phyloP scores from a whole-genome alignment of 2,888 invertebrate species.

The Liodrosophila aerea region DNA sequence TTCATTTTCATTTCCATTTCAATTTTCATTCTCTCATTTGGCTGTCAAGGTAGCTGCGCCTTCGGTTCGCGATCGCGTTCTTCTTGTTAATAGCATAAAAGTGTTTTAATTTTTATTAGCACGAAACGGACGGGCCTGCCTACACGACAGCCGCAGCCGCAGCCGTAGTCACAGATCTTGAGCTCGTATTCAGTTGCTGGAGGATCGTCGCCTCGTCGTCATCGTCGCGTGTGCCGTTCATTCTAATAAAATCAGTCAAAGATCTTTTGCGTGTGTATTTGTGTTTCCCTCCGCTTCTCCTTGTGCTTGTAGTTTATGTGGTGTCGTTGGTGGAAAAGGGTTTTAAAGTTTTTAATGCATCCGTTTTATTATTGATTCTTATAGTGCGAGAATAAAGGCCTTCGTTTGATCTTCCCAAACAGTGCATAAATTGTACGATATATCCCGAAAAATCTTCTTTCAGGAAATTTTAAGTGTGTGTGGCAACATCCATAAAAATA shows the following conservation, averaged over 20 bases:
- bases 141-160: conserved; percentile 35
- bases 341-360: conserved; percentile 69
- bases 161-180: conserved; percentile 25
- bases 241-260: conserved; percentile 69
- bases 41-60: conserved; percentile 59
- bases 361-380: conserved; percentile 67
- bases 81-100: conserved; percentile 74
- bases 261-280: conserved; percentile 52
- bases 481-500: conserved; percentile 62
- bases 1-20: conserved; percentile 21
- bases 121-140: conserved; percentile 57
- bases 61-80: conserved; percentile 54
- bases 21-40: conserved; percentile 40
- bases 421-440: conserved; percentile 41
- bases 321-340: conserved; percentile 54
- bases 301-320: conserved; percentile 48
- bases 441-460: conserved; percentile 14
- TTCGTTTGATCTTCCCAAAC: conserved; percentile 64
- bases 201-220: conserved; percentile 58
- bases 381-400: conserved; percentile 10
- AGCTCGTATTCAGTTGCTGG: conserved; percentile 54
- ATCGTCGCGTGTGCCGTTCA: conserved; percentile 57
- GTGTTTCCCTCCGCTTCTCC: conserved; percentile 9
- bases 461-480: conserved; percentile 28
- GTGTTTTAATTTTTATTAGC: conserved; percentile 76